These are phyloP conservation scores for Hermodice carunculata DNA, from an alignment of 2,888 invertebrate genomes.

Conservation along the genomic window DNA sequence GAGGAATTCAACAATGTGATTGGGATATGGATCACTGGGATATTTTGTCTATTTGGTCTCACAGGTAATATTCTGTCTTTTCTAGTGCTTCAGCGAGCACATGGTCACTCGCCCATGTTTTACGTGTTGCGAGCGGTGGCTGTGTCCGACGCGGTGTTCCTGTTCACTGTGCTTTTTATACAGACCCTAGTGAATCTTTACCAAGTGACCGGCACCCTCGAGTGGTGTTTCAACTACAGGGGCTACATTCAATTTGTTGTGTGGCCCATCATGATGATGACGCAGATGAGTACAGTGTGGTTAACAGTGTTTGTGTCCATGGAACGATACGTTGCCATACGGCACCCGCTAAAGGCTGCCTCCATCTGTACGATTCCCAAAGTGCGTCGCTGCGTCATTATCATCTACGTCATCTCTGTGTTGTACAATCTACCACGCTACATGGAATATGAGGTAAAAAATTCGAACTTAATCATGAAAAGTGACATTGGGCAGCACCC, in stretches of 20 bases:
- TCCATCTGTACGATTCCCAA: slow-evolving; percentile 39
- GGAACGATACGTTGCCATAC: slow-evolving; percentile 50
- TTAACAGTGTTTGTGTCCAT: slow-evolving; percentile 49
- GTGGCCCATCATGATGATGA: slow-evolving; percentile 47
- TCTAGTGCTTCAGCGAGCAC: slow-evolving; percentile 37
- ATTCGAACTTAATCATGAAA: slow-evolving; percentile 22
- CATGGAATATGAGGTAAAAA: slow-evolving; percentile 36
- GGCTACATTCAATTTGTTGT: slow-evolving; percentile 42
- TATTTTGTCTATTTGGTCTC: slow-evolving; percentile 38
- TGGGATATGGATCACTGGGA: slow-evolving; percentile 39
- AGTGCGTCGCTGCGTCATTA: slow-evolving; percentile 33
- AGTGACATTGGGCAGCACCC: slow-evolving; percentile 35
- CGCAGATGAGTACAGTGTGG: slow-evolving; percentile 50
- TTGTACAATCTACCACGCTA: slow-evolving; percentile 49
- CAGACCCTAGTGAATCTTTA: slow-evolving; percentile 41
- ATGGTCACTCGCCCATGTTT: slow-evolving; percentile 42
- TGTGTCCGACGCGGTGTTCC: slow-evolving; percentile 42
- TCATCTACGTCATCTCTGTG: slow-evolving; percentile 30
- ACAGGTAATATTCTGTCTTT: slow-evolving; percentile 40
- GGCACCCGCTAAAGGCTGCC: slow-evolving; percentile 43
- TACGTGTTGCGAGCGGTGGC: slow-evolving; percentile 43
- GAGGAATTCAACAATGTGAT: slow-evolving; percentile 38
- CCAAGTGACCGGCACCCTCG: slow-evolving; percentile 16
- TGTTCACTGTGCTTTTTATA: slow-evolving; percentile 37
- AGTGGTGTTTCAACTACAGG: slow-evolving; percentile 24